phyloP scores from a whole-genome alignment of 2,888 invertebrate species.

The Hypomecis punctinalis region DNA sequence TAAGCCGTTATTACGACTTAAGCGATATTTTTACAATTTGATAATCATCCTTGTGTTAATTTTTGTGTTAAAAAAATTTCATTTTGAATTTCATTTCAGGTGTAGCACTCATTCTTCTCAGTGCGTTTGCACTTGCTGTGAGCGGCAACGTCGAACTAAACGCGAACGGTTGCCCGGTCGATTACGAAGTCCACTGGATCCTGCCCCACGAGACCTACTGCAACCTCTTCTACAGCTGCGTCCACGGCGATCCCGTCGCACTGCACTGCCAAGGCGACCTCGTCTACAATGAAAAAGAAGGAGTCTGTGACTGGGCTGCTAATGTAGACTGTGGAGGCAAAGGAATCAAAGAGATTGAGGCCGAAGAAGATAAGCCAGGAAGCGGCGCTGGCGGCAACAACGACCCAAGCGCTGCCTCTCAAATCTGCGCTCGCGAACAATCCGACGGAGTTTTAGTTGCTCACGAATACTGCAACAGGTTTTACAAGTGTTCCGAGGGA shows the following conservation, averaged over 20 bases:
- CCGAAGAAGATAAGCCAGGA: constrained; percentile 6
- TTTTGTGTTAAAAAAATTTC: too few relatives aligned
- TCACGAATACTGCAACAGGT: constrained; percentile 43
- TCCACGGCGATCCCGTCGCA: constrained; percentile 10
- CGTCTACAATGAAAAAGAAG: constrained; percentile 24
- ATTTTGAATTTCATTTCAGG: constrained; percentile 28
- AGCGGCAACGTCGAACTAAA: constrained; percentile 20
- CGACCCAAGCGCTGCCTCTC: constrained; percentile 29
- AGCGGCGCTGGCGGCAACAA: constrained; percentile 22
- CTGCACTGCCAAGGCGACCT: constrained; percentile 25
- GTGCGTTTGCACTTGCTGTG: constrained; percentile 28
- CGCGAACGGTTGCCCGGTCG: constrained; percentile 28
- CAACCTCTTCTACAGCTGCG: constrained; percentile 37
- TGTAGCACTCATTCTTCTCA: constrained; percentile 23
- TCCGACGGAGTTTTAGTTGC: constrained; percentile 37
- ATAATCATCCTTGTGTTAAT: too few relatives aligned
- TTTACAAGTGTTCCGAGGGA: constrained; percentile 38
- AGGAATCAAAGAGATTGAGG: constrained; percentile 18
- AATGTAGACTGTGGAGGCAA: constrained; percentile 34
- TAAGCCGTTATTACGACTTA: too few relatives aligned
- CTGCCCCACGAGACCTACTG: constrained; percentile 34
- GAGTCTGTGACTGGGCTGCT: constrained; percentile 36
- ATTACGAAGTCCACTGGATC: constrained; percentile 12
- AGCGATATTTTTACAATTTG: too few relatives aligned
- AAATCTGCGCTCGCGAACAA: constrained; percentile 29